A percentile compares a stretch with the other conserved stretches of the same genome.
phyloP scores from a whole-genome alignment of 2,888 invertebrate species.

The Ectemnius cavifrons region DNA sequence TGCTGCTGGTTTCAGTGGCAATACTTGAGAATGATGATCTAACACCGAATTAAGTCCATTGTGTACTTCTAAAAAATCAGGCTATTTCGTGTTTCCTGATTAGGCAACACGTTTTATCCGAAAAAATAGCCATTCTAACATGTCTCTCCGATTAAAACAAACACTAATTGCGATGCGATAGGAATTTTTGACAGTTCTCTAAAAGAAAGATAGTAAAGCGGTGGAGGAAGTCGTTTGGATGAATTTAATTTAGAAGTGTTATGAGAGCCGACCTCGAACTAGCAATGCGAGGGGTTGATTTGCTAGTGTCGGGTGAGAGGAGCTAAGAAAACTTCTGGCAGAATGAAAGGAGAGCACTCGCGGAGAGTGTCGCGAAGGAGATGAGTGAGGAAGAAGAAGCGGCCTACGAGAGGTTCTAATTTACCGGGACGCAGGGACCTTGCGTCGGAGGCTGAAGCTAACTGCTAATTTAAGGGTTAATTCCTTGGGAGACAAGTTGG shows the following conservation, averaged over 20 bases:
- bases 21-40: too few relatives aligned
- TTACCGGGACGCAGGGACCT: slow-evolving; percentile 76
- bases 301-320: slow-evolving; percentile 39
- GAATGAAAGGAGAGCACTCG: slow-evolving; percentile 41
- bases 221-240: slow-evolving; percentile 7
- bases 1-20: not conserved
- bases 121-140: too few relatives aligned
- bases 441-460: slow-evolving; percentile 75
- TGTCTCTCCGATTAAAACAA: too few relatives aligned
- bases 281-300: slow-evolving; percentile 25
- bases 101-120: too few relatives aligned
- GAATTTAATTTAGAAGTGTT: slow-evolving; percentile 16
- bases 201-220: too few relatives aligned
- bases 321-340: slow-evolving; percentile 65
- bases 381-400: slow-evolving; percentile 46
- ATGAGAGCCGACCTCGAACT: slow-evolving; percentile 5
- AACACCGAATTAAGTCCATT: too few relatives aligned
- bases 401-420: slow-evolving; percentile 74
- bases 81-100: too few relatives aligned
- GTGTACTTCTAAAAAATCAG: too few relatives aligned
- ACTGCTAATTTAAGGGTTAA: slow-evolving; percentile 79
- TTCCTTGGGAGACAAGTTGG: slow-evolving; percentile 79
- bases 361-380: slow-evolving; percentile 51
- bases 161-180: too few relatives aligned
- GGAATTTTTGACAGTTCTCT: too few relatives aligned